Conservation (phyloP, 1,140 invertebrate species). For the Nephila pilipes region DNA sequence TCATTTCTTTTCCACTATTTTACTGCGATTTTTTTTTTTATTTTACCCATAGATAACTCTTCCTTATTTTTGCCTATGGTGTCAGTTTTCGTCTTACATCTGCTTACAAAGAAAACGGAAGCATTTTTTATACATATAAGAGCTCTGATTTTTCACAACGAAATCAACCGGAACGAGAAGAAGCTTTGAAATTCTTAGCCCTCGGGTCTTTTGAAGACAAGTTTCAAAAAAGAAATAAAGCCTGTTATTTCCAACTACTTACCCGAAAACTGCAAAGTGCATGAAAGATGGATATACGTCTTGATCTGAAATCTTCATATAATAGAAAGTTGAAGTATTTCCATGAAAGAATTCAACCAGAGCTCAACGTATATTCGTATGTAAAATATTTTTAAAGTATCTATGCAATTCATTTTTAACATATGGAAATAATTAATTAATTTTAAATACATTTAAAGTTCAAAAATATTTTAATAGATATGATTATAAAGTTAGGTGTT, state of each 20-base stretch:
- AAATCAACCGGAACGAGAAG: neutral
- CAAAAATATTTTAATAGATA: too few relatives aligned
- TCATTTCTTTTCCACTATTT: slow-evolving; percentile 45
- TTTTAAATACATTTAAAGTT: too few relatives aligned
- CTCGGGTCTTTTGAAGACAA: neutral
- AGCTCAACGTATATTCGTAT: too few relatives aligned
- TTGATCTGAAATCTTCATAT: too few relatives aligned
- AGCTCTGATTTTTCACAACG: neutral
- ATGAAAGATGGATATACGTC: too few relatives aligned
- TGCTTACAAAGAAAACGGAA: neutral
- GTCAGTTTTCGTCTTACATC: neutral
- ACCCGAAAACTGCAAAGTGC: neutral
- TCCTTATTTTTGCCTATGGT: slow-evolving; percentile 27
- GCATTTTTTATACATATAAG: slow-evolving; percentile 17
- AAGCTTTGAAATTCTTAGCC: neutral
- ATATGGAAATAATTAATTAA: too few relatives aligned
- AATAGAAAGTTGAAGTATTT: too few relatives aligned
- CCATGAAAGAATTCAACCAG: too few relatives aligned
- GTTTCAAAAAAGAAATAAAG: neutral
- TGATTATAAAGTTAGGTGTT: too few relatives aligned
- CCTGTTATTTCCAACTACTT: neutral
- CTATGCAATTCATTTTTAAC: too few relatives aligned
- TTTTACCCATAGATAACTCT: neutral
- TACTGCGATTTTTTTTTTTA: slow-evolving; percentile 19
- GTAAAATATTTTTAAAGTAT: too few relatives aligned